phyloP scores from a whole-genome alignment of 2,888 invertebrate genomes.

The Alsophila aescularia region DNA sequence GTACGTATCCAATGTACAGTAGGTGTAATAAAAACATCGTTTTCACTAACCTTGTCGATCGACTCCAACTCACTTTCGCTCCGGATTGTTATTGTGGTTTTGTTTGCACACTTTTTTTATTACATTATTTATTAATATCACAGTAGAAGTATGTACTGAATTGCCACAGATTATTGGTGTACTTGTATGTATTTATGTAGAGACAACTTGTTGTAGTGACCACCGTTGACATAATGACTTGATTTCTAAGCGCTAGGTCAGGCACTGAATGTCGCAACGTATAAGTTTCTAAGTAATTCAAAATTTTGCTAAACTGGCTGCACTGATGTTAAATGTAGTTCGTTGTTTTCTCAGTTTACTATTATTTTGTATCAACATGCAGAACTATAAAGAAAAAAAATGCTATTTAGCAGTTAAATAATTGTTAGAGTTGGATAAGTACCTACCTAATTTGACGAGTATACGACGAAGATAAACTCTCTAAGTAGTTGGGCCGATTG shows the following conservation, averaged over 20 bases:
- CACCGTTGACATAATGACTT: neutral
- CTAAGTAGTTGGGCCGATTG: no score
- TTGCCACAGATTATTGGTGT: neutral
- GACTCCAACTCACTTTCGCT: constrained; percentile 35
- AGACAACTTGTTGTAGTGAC: constrained; percentile 17
- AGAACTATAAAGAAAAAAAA: no score
- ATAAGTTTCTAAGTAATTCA: no score
- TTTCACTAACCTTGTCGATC: constrained; percentile 37
- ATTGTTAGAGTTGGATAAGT: no score
- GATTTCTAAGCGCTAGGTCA: neutral
- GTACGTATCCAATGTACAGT: neutral
- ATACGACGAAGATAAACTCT: no score
- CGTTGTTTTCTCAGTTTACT: no score
- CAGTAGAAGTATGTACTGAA: neutral
- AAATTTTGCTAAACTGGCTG: no score
- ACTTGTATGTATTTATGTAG: neutral
- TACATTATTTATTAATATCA: neutral
- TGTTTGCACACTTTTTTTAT: neutral
- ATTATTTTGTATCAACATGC: no score
- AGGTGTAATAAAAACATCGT: constrained; percentile 5
- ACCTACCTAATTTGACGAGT: no score
- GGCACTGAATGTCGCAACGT: no score
- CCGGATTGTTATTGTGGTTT: neutral
- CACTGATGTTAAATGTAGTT: no score
- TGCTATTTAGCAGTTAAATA: no score